Conservation (phyloP, 2,888 invertebrate genomes). For the Taphrorychus bicolor region DNA sequence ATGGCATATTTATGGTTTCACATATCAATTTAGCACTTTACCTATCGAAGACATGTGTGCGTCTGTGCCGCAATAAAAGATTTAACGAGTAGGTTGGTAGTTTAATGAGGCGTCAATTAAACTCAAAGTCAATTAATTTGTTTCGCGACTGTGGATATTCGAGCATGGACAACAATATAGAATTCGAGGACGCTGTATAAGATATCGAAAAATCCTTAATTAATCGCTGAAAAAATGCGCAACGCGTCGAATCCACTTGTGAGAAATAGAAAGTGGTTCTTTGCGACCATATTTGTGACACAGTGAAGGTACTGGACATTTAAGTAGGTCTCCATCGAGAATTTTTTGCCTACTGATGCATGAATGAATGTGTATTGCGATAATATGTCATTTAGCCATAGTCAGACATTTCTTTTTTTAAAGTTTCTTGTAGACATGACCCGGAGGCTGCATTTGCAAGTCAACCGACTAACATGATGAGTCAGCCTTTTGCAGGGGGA, state of each 20-base stretch:
- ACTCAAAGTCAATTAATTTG: slow-evolving; percentile 4
- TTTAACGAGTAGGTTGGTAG: slow-evolving; percentile 3
- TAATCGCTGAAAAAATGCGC: slow-evolving; percentile 13
- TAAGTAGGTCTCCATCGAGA: slow-evolving; percentile 23
- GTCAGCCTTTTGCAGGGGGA: too few relatives aligned
- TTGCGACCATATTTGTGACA: slow-evolving; percentile 23
- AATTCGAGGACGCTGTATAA: neutral
- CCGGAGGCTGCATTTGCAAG: too few relatives aligned
- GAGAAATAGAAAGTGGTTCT: slow-evolving; percentile 36
- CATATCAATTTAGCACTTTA: neutral
- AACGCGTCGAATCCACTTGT: slow-evolving; percentile 25
- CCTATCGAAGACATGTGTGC: neutral
- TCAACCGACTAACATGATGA: too few relatives aligned
- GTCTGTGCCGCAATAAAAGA: neutral
- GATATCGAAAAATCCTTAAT: slow-evolving; percentile 10
- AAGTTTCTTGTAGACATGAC: too few relatives aligned
- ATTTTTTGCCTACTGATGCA: slow-evolving; percentile 30
- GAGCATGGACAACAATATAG: neutral
- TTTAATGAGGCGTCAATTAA: slow-evolving; percentile 4
- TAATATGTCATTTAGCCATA: slow-evolving; percentile 22
- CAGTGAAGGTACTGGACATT: slow-evolving; percentile 30
- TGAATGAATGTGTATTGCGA: slow-evolving; percentile 25
- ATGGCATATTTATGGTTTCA: neutral
- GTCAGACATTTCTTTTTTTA: slow-evolving; percentile 16
- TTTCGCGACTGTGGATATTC: neutral